phyloP scores from a whole-genome alignment of 2,797 vertebrate genomes.

The Falco berigora region DNA sequence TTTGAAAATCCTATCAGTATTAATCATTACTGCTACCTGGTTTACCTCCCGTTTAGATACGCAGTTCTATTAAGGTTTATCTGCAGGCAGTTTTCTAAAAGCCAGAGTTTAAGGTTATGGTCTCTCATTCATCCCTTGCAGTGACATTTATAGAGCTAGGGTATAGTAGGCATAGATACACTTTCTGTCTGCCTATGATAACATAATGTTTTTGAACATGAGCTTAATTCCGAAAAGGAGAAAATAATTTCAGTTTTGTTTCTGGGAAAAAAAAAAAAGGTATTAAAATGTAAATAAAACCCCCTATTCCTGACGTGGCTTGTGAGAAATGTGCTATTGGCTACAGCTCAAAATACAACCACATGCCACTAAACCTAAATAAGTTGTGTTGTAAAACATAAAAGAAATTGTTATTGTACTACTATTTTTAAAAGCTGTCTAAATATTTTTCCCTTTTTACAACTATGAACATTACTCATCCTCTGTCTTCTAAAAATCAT shows the following conservation, averaged over 20 bases:
- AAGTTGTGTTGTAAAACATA: not conserved
- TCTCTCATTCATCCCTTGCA: not conserved
- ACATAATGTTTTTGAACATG: not conserved
- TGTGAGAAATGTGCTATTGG: not conserved
- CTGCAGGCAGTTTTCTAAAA: not conserved
- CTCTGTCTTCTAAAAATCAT: not conserved
- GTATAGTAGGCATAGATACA: not conserved
- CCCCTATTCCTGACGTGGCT: not conserved
- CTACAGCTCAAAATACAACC: not conserved
- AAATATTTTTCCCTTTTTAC: conserved; percentile 31
- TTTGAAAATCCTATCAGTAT: not conserved
- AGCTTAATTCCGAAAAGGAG: not conserved
- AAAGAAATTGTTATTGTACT: not conserved
- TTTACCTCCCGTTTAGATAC: not conserved
- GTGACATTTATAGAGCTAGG: not conserved
- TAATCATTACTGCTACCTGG: not conserved
- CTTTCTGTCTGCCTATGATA: not conserved
- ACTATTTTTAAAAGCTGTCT: conserved; percentile 41
- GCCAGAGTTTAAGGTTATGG: not conserved
- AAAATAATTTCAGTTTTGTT: not conserved
- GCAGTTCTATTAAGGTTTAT: not conserved
- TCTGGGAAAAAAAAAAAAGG: not conserved
- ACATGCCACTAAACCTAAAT: not conserved
- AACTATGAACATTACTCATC: not conserved
- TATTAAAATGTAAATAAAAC: not conserved